These are phyloP conservation scores for Epinotia brunnichana DNA, from an alignment of 2,888 invertebrate species.

Conservation along the genomic window DNA sequence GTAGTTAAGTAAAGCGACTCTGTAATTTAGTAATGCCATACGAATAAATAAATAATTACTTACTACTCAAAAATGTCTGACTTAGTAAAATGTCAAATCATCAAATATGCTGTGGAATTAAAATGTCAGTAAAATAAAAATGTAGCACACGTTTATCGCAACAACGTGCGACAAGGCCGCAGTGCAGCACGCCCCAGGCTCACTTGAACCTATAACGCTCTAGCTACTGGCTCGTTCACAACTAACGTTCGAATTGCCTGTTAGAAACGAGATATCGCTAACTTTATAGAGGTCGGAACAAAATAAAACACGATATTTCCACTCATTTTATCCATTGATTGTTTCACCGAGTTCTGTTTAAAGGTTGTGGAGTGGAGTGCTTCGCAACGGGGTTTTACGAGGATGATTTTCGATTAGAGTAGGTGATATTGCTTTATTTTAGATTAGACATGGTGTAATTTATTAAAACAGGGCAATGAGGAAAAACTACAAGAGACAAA, in stretches of 20 bases:
- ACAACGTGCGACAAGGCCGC: not conserved
- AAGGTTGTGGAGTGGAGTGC: not conserved
- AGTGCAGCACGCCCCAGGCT: not conserved
- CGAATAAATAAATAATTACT: no score
- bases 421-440: not conserved
- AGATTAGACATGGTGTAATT: no score
- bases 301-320: conserved; percentile 27
- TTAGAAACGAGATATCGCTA: conserved; percentile 28
- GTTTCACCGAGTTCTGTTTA: conserved; percentile 53
- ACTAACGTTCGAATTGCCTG: conserved; percentile 30
- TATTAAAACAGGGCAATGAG: no score
- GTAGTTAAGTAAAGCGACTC: no score
- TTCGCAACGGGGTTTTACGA: not conserved
- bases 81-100: no score
- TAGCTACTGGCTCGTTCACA: conserved; percentile 18
- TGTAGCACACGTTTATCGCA: not conserved
- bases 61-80: no score
- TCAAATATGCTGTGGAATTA: no score
- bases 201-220: conserved; percentile 17
- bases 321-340: conserved; percentile 22
- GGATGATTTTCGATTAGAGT: not conserved
- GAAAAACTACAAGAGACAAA: no score
- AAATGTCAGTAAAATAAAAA: not conserved
- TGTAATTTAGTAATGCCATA: no score
- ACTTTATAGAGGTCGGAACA: conserved; percentile 26